Evolutionary conservation across 2,797 vertebrate genomes (phyloP), one percentile per base, ranked within the genome.

Genomic region (Tachyglossus aculeatus): DNA sequence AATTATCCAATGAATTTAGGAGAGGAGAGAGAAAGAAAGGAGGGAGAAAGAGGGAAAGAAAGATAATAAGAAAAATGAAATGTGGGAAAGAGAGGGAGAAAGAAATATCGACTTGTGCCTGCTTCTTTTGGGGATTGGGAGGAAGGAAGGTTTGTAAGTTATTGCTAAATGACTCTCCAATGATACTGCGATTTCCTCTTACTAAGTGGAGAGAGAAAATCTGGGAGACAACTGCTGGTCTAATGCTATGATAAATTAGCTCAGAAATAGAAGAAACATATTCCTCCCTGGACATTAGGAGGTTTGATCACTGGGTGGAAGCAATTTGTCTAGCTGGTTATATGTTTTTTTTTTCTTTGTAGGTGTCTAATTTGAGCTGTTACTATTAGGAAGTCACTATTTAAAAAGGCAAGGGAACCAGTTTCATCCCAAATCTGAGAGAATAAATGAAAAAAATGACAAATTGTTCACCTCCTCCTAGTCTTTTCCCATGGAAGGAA

Each of bases 161-260:
- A 52, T 58, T 75, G 62, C 62, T 55, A 85, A 81, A 79, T 71
- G 82, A 61, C 78, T 77, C 56, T 74, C 63, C 75, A 73, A 80
- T 73, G 48, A 45, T 62, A 64, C 36, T 40, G 56, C 71, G 70
- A 48, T 52, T 41, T 38, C 32, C 38, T 37, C 61, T 21, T 40
- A 21, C 66, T 33, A 19, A 51, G n/a, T 25, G 10, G 47, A 59
- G 65, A 54, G 22, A 50, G 41, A 37, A 11, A 22, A 59, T 51
- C n/a, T 27, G 58, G 56, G 56, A 68, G 19, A 8, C 8, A 22
- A n/a, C 36, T 62, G 50, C 27, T 71, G 53, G 59, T 56, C 48
- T 29, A 77, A 2, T 5, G 16, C 40, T 39, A 6, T 22, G 53
- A 74, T 25, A 16, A 9, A 22, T 43, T 10, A 33, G 39, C 11